Base-by-base conservation (phyloP, 1,140 invertebrate genomes). In the Augochlora pura region DNA sequence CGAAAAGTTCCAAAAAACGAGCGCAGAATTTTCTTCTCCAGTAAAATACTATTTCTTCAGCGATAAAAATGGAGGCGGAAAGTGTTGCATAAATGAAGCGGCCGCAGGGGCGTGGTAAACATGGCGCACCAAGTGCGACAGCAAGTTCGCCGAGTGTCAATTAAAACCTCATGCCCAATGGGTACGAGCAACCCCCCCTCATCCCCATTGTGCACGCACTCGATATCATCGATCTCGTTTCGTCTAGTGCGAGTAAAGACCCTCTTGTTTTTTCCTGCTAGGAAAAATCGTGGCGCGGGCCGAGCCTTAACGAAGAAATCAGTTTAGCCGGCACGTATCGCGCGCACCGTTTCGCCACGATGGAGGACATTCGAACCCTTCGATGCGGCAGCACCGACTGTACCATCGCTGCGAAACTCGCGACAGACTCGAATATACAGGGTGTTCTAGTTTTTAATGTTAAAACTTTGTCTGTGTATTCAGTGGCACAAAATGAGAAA, bases 141-240 rank as follows among this genome's bases (percentile, higher is more conserved):
- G 49, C 14, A 32, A 71, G 42, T 52, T 63, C 18, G 46, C 57
- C 46, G 69, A 78, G 76, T 72, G 69, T 72, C 76, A 65, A 78
- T 78, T 78, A 78, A 78, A 78, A 72, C 49, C 46, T 78, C 60
- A 71, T 63, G 75, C 67, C 57, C 68, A 38, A 71, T 63, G 59
- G 70, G 8, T 77, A 71, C 67, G 49, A 77, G n/a, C n/a, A n/a
- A n/a, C n/a, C n/a, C n/a, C n/a, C n/a, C 23, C 27, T 18, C 27
- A 57, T 64, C 76, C n/a, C 68, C 46, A 78, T 78, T 62, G 60
- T 69, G 39, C 57, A 59, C 66, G 27, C 46, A 42, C 14, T 64
- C 59, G 32, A 77, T n/a, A n/a, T 78, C 49, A 67, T 73, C 49
- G 39, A 77, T 54, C 63, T 18, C 49, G 16, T 23, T n/a, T 57